These are phyloP conservation scores for Lerema accius DNA, from an alignment of 1,140 invertebrate species.

Conservation along the genomic window DNA sequence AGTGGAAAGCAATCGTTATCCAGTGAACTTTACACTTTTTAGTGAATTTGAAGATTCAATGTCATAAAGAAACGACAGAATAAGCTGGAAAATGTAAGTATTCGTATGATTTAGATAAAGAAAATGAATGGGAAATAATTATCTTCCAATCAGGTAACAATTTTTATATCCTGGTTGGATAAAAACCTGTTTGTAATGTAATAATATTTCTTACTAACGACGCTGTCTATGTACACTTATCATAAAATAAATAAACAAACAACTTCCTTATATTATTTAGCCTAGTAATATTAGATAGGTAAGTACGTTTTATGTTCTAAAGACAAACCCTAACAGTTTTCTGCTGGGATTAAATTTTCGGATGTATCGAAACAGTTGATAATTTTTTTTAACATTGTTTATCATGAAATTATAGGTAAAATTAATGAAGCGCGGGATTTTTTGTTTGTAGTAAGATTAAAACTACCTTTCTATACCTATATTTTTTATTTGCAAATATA, in stretches of 20 bases:
- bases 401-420: no score
- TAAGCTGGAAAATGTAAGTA: not conserved
- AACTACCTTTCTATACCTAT: no score
- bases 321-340: no score
- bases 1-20: not conserved
- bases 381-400: no score
- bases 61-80: not conserved
- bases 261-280: conserved; percentile 12
- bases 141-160: not conserved
- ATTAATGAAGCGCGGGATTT: no score
- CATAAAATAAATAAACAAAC: conserved; percentile 30
- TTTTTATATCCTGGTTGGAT: not conserved
- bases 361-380: no score
- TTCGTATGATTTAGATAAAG: not conserved
- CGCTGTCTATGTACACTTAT: conserved; percentile 11
- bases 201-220: no score
- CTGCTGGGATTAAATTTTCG: no score
- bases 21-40: not conserved
- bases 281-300: not conserved
- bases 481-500: no score
- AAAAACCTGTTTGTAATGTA: no score
- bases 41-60: not conserved
- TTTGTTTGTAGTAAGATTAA: no score
- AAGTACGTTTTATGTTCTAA: no score
- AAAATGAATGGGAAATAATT: not conserved